phyloP scores from a whole-genome alignment of 2,797 vertebrate genomes.

The Acanthornis magna region DNA sequence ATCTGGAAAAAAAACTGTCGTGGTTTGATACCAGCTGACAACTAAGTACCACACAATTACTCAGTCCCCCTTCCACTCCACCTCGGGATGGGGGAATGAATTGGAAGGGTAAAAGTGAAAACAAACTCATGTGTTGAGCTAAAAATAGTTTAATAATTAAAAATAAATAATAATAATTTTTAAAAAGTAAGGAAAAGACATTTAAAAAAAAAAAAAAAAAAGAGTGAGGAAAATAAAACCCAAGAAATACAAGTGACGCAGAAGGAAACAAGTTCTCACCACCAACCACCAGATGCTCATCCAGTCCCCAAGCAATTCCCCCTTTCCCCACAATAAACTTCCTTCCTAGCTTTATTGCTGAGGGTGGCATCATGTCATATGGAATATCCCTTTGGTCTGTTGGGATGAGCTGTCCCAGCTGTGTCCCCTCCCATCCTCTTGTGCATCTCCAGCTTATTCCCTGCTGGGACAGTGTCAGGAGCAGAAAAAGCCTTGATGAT shows the following conservation, averaged over 20 bases:
- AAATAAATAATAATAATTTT: not conserved
- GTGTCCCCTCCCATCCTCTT: not conserved
- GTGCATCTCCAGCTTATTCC: rapidly evolving
- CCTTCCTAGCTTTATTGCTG: not conserved
- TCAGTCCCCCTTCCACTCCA: rapidly evolving
- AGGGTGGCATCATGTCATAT: rapidly evolving
- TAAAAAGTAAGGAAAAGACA: rapidly evolving
- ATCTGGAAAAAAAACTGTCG: not conserved
- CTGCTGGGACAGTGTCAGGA: not conserved
- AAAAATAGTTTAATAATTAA: not conserved
- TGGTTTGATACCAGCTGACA: not conserved
- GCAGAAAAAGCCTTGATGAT: not conserved
- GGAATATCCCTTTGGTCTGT: not conserved
- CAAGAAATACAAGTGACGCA: not conserved
- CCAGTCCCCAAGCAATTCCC: rapidly evolving
- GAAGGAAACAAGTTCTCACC: not conserved
- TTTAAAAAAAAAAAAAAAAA: too few relatives aligned
- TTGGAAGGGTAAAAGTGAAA: not conserved
- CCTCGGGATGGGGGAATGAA: rapidly evolving
- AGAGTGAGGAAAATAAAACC: not conserved
- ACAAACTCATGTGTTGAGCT: not conserved
- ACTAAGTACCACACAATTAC: not conserved
- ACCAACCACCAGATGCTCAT: rapidly evolving
- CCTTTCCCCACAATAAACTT: rapidly evolving
- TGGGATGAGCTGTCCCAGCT: not conserved